Evolutionary conservation across 2,888 invertebrate genomes (phyloP).

Genomic region (Drosophila acutilabella): DNA sequence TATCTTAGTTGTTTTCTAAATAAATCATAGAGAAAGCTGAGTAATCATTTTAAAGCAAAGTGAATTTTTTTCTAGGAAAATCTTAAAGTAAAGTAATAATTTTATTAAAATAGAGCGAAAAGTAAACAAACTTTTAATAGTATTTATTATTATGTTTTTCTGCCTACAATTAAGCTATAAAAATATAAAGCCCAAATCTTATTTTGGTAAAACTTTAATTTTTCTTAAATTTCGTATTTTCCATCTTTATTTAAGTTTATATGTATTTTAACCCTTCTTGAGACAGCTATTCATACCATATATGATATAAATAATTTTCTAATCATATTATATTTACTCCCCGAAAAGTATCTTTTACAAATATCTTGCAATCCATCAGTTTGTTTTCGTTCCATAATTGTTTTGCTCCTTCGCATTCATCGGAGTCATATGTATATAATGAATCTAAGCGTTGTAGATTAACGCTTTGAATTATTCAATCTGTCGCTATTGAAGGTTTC

Average conservation of each 20-base stretch:
- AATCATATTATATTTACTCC: too few species aligned
- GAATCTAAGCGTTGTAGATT: slow-evolving; percentile 48
- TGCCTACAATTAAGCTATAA: too few species aligned
- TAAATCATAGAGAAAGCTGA: slow-evolving; percentile 13
- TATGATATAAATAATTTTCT: too few species aligned
- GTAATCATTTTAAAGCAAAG: not conserved
- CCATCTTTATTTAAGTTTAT: too few species aligned
- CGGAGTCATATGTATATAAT: slow-evolving; percentile 29
- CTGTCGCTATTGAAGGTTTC: slow-evolving; percentile 48
- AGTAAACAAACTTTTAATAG: not conserved
- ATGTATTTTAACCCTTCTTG: too few species aligned
- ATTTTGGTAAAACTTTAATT: too few species aligned
- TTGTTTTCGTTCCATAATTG: too few species aligned
- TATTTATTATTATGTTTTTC: not conserved
- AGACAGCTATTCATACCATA: too few species aligned
- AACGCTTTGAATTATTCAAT: slow-evolving; percentile 54
- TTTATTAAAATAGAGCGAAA: not conserved
- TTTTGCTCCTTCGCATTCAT: not conserved
- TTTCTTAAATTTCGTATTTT: too few species aligned
- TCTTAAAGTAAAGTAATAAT: not conserved
- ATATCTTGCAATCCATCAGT: too few species aligned
- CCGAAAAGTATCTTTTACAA: too few species aligned
- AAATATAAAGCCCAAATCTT: too few species aligned
- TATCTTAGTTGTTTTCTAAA: not conserved
- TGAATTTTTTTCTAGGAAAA: not conserved